Evolutionary conservation across 2,113 vertebrate species (phyloP).

Genomic region (Tylochromis polylepis): DNA sequence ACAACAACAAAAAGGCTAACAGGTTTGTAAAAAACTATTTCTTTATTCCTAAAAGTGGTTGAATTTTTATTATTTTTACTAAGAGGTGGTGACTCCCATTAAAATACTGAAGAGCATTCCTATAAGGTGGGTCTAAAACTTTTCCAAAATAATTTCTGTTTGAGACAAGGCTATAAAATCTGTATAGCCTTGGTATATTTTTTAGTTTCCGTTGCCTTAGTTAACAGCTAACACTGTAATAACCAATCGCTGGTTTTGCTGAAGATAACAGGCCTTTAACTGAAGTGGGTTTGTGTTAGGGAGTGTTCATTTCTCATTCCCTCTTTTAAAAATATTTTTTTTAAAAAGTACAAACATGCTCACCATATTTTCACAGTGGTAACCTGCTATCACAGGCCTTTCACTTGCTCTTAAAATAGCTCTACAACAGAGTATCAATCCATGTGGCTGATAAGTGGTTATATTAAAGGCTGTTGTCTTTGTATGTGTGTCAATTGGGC

Average conservation of each 20-base stretch:
- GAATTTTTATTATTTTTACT: neutral
- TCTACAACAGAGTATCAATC: too few relatives aligned
- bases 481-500: neutral
- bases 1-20: neutral
- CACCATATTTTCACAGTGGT: neutral
- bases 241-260: rapidly evolving
- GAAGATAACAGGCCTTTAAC: too few relatives aligned
- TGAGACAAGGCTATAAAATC: too few relatives aligned
- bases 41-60: neutral
- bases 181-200: neutral
- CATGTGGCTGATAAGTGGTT: neutral
- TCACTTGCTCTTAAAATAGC: neutral
- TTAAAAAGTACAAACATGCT: neutral
- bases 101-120: neutral
- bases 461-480: neutral
- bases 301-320: neutral
- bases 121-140: neutral
- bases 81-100: neutral
- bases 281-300: neutral
- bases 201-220: neutral
- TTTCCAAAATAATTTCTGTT: too few relatives aligned
- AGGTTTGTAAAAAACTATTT: neutral
- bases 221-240: neutral
- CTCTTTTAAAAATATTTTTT: too few relatives aligned
- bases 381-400: neutral